phyloP scores from a whole-genome alignment of 1,140 invertebrate species.

The Eueides isabella region DNA sequence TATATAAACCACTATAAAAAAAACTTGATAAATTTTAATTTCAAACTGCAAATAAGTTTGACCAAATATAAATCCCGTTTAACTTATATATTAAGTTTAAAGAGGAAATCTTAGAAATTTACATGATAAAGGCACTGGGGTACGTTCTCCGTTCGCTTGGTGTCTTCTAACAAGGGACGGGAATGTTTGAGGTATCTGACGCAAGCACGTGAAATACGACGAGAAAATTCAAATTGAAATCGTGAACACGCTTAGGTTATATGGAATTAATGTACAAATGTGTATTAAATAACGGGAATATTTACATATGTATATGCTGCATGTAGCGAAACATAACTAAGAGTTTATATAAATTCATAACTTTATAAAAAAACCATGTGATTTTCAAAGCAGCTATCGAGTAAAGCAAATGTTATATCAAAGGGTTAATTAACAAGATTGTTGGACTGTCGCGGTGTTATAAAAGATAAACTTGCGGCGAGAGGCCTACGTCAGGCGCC shows the following conservation, averaged over 20 bases:
- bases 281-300: conserved; percentile 22
- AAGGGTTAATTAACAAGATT: conserved; percentile 32
- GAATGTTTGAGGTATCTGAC: conserved; percentile 69
- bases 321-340: background rate
- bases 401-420: conserved; percentile 18
- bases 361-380: background rate
- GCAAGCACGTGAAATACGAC: conserved; percentile 60
- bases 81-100: conserved; percentile 61
- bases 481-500: conserved; percentile 36
- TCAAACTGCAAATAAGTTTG: background rate
- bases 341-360: background rate
- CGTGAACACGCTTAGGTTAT: conserved; percentile 56
- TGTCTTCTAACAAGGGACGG: conserved; percentile 62
- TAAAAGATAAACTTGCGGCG: conserved; percentile 64
- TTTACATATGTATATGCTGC: background rate
- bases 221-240: conserved; percentile 72
- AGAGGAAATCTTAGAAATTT: conserved; percentile 69
- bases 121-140: conserved; percentile 64
- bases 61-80: conserved; percentile 32
- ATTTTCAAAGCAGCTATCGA: background rate
- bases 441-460: conserved; percentile 33
- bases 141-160: conserved; percentile 49
- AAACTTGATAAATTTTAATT: background rate
- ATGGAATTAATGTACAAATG: conserved; percentile 49
- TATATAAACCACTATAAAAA: conserved; percentile 3